Evolutionary conservation across 2,888 invertebrate genomes (phyloP).

Genomic region (Drosophila gaucha): DNA sequence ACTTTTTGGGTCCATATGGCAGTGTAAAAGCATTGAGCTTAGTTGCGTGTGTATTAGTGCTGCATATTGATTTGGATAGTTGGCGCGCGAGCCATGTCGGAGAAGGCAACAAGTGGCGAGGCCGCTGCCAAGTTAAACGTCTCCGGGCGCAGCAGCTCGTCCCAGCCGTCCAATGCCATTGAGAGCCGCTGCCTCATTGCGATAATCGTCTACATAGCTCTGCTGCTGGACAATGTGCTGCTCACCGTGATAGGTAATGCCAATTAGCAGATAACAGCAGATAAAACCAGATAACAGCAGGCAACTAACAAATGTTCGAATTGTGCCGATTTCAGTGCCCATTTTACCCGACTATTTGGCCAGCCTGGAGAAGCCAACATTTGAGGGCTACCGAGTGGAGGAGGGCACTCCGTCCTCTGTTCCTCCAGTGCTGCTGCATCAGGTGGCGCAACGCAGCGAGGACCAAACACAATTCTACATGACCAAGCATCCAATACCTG

Average conservation of each 20-base stretch:
- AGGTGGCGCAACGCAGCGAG: conserved; percentile 77
- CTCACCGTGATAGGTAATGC: conserved; percentile 94
- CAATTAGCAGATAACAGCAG: conserved; percentile 24
- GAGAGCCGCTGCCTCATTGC: conserved; percentile 84
- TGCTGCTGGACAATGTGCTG: conserved; percentile 93
- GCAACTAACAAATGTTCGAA: too few relatives aligned
- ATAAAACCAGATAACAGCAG: conserved; percentile 4
- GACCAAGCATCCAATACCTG: conserved; percentile 84
- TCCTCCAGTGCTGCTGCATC: conserved; percentile 61
- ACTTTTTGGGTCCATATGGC: conserved; percentile 64
- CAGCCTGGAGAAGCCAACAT: conserved; percentile 85
- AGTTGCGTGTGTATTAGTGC: conserved; percentile 18
- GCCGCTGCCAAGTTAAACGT: conserved; percentile 52
- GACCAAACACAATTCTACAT: conserved; percentile 68
- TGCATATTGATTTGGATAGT: conserved; percentile 29
- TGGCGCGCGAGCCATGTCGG: conserved; percentile 47
- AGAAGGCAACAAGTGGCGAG: conserved; percentile 43
- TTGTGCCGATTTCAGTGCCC: conserved; percentile 87
- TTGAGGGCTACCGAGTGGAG: conserved; percentile 25
- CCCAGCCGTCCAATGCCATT: conserved; percentile 50
- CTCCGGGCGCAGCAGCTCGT: conserved; percentile 45
- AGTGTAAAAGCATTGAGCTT: conserved; percentile 26
- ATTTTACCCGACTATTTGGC: conserved; percentile 92
- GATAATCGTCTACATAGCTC: conserved; percentile 89
- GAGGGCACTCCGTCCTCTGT: conserved; percentile 15